Evolutionary conservation across 2,797 vertebrate genomes (phyloP), one percentile per base, ranked within the genome.

Genomic region (Silurus lanzhouensis): DNA sequence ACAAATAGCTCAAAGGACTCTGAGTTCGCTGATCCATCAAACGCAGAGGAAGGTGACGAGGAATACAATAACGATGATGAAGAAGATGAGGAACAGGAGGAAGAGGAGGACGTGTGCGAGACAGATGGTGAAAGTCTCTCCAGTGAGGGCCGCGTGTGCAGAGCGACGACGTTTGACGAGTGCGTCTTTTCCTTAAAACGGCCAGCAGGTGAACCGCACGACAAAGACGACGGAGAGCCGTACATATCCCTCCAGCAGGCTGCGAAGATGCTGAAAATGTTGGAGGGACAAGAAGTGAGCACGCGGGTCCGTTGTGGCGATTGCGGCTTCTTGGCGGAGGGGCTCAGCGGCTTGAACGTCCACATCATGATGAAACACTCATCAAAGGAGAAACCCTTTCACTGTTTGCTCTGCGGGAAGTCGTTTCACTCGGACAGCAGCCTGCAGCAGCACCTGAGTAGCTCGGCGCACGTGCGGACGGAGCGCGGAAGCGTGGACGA

Each of bases 351-450:
- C 84, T 95, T 99, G 88, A 99, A 98, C 46, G 98, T 99, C 86
- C 98, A 99, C 92, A 98, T 99, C 90, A 97, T 98, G 70, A 99
- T 99, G 98, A 99, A 99, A 89, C 98, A 99, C 90, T 97, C 97
- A 1, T 96, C 97, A 58, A 99, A 98, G 86, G 98, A 99, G 93
- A 99, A 98, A 85, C 96, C 97, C 89, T 99, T 99, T 87, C 98
- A 99, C 86, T 99, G 98, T 89, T 90, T 99, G 90, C 95, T 99
- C 10, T 99, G 98, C 48, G 98, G 98, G 66, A 99, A 99, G 92
- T 99, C 98, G 0, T 99, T 99, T 93, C 99, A 98, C 91, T 97
- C 97, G 0, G 98, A 99, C 90, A 99, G 97, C 93, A 99, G 98
- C 93, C 95, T 99, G 89, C 98, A 99, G 90, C 98, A 99, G 92